These are phyloP conservation scores for Pterocles gutturalis DNA, from an alignment of 2,113 vertebrate genomes.

Conservation along the genomic window DNA sequence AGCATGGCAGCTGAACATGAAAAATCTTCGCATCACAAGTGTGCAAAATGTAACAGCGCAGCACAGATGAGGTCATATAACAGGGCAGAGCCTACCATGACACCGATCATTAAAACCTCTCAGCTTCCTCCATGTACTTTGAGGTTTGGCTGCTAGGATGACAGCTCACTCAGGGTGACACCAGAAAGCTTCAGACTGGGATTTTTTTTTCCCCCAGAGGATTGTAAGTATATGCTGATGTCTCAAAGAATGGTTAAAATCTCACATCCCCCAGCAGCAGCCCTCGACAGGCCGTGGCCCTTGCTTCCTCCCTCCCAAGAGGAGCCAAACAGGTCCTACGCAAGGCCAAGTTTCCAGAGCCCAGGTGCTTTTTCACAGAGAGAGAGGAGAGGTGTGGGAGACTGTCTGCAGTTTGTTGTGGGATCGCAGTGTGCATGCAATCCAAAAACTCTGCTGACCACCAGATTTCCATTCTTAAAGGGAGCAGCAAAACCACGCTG, in stretches of 20 bases:
- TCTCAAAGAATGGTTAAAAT: not conserved
- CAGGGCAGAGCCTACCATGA: not conserved
- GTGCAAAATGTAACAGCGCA: not conserved
- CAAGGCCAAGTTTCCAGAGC: not conserved
- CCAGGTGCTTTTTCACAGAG: not conserved
- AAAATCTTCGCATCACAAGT: not conserved
- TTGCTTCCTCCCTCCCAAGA: not conserved
- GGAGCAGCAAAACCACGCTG: not conserved
- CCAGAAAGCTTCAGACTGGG: not conserved
- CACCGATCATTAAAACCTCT: not conserved
- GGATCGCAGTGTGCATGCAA: not conserved
- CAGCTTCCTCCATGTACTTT: not conserved
- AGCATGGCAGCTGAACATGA: not conserved
- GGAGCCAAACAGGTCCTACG: not conserved
- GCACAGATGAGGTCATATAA: fast-evolving
- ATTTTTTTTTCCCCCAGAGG: not conserved
- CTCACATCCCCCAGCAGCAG: not conserved
- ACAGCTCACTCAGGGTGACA: not conserved
- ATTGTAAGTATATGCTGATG: not conserved
- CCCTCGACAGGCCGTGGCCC: not conserved
- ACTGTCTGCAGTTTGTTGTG: not conserved
- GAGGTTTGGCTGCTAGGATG: not conserved
- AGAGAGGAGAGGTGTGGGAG: not conserved
- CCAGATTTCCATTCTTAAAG: not conserved
- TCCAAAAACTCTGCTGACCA: not conserved